Base-by-base conservation (phyloP, 2,113 vertebrate genomes). In the Lipophrys pholis region DNA sequence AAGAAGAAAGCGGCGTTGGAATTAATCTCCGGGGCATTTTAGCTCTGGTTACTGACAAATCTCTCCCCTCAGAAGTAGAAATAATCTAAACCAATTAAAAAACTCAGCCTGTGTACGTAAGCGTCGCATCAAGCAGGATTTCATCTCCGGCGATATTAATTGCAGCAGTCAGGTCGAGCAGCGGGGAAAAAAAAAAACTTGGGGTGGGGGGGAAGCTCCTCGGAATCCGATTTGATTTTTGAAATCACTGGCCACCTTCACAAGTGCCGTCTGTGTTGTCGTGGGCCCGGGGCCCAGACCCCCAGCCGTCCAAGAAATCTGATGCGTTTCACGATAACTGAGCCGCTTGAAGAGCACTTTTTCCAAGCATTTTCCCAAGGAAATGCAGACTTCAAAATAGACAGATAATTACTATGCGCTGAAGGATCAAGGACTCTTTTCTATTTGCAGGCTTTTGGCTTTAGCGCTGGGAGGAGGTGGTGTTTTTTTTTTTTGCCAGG, bases 311-410 rank as follows among this genome's bases (percentile, higher is more conserved):
- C 55, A 35, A 41, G 65, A 73, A 35, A 82, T 38, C 21, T 43
- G 53, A 35, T 72, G 38, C 51, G 10, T 57, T 80, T 74, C 74
- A 38, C 52, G 57, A 70, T 66, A 81, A 55, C 54, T 35, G 51
- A 16, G 59, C 73, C 35, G 57, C 57, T 62, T 77, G 41, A 67
- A 49, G 9, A 69, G 40, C 30, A 43, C 62, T 42, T 59, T 43
- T 30, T 65, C 56, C 43, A 78, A 63, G 21, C 43, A 49, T 50
- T 56, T 68, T 81, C 14, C 21, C 11, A 16, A 62, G 62, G 50
- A 72, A 69, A 61, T 53, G 50, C 46, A 45, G 21, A 71, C 58
- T 51, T 78, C 11, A 69, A 74, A 76, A 65, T 61, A 50, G 61
- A 53, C 16, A 0, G 8, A 57, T 74, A 66, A 70, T 70, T 74